Evolutionary conservation across 2,113 vertebrate genomes (phyloP).

Genomic region (Burhinus bistriatus): DNA sequence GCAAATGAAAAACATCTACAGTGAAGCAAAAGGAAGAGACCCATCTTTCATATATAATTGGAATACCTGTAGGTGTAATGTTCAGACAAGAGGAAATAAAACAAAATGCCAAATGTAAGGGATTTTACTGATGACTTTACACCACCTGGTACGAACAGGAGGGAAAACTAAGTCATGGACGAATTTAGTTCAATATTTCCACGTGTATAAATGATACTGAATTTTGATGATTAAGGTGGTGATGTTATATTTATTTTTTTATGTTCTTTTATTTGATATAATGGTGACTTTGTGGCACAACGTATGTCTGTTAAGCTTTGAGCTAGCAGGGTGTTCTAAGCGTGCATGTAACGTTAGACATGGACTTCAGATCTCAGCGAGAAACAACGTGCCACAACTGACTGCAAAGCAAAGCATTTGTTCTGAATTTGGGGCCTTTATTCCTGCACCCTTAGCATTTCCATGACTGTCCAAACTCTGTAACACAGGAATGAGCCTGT

Average conservation of each 20-base stretch:
- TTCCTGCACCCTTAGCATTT: not conserved
- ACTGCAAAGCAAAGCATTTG: not conserved
- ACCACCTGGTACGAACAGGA: not conserved
- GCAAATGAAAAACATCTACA: not conserved
- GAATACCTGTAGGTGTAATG: constrained; percentile 15
- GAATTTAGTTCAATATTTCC: not conserved
- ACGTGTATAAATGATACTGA: not conserved
- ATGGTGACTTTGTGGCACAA: not conserved
- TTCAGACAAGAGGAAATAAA: constrained; percentile 24
- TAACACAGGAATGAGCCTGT: not conserved
- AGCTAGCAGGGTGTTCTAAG: not conserved
- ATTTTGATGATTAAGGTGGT: not conserved
- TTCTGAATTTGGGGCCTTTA: not conserved
- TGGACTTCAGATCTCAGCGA: not conserved
- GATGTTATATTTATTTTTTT: not conserved
- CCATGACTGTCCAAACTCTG: accelerated
- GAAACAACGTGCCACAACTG: accelerated
- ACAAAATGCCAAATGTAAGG: not conserved
- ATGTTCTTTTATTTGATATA: not conserved
- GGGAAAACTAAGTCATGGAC: not conserved
- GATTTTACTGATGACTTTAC: not conserved
- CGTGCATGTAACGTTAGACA: not conserved
- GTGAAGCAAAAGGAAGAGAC: not conserved
- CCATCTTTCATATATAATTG: constrained; percentile 11
- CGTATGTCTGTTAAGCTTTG: not conserved